A percentile compares a stretch with the other conserved stretches of the same genome.
Conservation (phyloP, 2,113 vertebrate genomes). For the Syrmaticus mikado region DNA sequence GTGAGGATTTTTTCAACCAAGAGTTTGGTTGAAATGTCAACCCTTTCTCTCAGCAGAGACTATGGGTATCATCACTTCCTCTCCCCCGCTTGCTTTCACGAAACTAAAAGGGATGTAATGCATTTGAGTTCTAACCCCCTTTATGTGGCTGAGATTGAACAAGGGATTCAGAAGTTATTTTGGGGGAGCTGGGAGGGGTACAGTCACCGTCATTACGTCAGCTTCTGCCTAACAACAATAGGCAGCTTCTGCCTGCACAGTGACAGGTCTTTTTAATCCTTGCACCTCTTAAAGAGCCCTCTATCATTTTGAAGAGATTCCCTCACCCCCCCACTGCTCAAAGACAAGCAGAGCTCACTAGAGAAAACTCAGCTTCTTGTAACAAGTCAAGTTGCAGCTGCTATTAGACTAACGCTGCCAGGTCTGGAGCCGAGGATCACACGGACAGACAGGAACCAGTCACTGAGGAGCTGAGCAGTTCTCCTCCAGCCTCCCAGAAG, state of each 20-base stretch:
- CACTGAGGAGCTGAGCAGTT: accelerated
- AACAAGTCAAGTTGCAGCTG: not conserved
- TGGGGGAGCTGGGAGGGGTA: constrained; percentile 3
- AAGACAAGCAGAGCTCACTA: not conserved
- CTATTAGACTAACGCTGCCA: not conserved
- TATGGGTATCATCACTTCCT: not conserved
- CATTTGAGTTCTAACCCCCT: not conserved
- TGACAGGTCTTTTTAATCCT: not conserved
- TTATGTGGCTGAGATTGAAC: not conserved
- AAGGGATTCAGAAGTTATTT: constrained; percentile 29
- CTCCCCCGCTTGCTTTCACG: not conserved
- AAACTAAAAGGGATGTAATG: accelerated
- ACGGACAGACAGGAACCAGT: not conserved
- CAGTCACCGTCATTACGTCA: not conserved
- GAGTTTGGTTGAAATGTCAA: not conserved
- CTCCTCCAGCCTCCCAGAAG: not conserved
- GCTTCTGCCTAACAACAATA: constrained; percentile 7
- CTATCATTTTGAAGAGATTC: not conserved
- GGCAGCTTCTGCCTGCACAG: not conserved
- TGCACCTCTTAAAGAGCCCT: not conserved
- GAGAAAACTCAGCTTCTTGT: not conserved
- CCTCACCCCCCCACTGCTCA: not conserved
- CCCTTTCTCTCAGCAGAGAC: not conserved
- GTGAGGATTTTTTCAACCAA: not conserved
- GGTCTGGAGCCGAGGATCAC: not conserved